These are phyloP conservation scores for Tylochromis polylepis DNA, from an alignment of 2,113 vertebrate genomes.

Conservation along the genomic window DNA sequence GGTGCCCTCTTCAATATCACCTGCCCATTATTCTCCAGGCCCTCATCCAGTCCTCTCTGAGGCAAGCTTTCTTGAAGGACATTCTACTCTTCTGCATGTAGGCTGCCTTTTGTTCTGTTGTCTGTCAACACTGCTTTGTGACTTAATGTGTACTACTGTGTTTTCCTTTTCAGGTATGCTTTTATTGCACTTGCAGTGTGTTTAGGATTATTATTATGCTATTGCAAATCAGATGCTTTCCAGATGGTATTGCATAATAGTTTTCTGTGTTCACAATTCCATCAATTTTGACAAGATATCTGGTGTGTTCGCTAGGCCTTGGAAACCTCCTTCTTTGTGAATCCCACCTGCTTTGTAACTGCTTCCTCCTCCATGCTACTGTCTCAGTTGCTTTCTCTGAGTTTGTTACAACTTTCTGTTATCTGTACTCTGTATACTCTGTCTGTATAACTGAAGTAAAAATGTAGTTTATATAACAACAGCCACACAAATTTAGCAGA, in stretches of 20 bases:
- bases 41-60: constrained; percentile 38
- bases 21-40: constrained; percentile 27
- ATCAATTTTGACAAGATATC: background rate
- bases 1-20: constrained; percentile 42
- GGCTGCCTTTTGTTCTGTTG: background rate
- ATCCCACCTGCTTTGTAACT: background rate
- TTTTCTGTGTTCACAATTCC: background rate
- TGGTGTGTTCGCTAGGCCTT: background rate
- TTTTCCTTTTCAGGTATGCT: background rate
- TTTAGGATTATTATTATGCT: background rate
- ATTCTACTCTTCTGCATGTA: background rate
- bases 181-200: background rate
- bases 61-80: background rate
- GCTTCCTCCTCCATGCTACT: background rate
- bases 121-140: background rate
- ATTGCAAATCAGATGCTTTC: background rate
- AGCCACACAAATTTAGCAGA: background rate
- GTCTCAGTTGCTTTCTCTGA: background rate
- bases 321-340: background rate
- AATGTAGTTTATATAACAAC: background rate
- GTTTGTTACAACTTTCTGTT: background rate
- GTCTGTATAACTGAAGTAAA: background rate
- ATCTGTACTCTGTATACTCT: background rate
- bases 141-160: background rate
- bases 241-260: background rate